Evolutionary conservation across 2,113 vertebrate genomes (phyloP).

Genomic region (Actenoides hombroni): DNA sequence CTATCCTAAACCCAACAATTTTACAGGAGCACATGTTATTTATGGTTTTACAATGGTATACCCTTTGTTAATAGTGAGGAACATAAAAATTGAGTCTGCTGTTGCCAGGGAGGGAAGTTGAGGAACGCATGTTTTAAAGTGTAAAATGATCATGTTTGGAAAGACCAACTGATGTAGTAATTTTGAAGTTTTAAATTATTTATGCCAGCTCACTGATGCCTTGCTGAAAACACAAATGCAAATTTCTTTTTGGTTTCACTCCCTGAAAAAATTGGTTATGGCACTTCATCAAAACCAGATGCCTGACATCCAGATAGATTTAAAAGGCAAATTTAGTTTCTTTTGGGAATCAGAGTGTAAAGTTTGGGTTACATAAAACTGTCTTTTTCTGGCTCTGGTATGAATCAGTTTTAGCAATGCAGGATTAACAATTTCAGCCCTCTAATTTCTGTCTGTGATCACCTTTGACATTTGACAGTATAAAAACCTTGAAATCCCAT

Average conservation of each 20-base stretch:
- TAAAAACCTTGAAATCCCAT: slow-evolving; percentile 17
- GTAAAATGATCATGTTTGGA: background rate
- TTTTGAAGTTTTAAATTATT: slow-evolving; percentile 48
- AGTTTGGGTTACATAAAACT: slow-evolving; percentile 1
- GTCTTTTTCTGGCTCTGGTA: slow-evolving; percentile 3
- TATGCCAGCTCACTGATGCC: background rate
- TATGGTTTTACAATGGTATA: background rate
- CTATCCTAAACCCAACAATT: background rate
- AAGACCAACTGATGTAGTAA: background rate
- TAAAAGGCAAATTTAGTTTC: slow-evolving; percentile 38
- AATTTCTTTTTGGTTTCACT: background rate
- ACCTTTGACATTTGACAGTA: slow-evolving; percentile 46
- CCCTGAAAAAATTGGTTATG: slow-evolving; percentile 21
- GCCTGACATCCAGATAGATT: slow-evolving; percentile 2
- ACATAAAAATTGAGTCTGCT: background rate
- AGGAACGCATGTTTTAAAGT: background rate
- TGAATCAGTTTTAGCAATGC: slow-evolving; percentile 10
- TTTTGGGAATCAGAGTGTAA: background rate
- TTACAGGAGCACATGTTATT: background rate
- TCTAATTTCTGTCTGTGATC: slow-evolving; percentile 43
- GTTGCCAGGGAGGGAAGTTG: background rate
- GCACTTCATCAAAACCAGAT: slow-evolving; percentile 51
- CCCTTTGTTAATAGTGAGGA: background rate
- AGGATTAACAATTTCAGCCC: slow-evolving; percentile 37
- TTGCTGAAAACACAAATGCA: slow-evolving; percentile 50